Base-by-base conservation (phyloP, 2,888 invertebrate species). In the Chrysolina haemoptera region DNA sequence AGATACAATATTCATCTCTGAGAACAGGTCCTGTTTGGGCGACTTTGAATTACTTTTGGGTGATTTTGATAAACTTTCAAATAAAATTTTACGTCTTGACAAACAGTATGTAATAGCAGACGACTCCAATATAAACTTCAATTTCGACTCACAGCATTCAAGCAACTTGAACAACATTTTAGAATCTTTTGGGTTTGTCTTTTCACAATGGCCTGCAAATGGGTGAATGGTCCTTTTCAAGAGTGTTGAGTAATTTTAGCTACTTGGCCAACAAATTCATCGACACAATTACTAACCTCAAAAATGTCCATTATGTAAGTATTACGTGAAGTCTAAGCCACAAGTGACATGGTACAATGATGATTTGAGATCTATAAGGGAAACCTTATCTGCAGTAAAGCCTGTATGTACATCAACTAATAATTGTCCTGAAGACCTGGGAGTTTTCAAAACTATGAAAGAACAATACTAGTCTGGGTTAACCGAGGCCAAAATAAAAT, bases 381-480 rank as follows among this genome's bases (percentile, higher is more conserved):
- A 50, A 14, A 50, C 1, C 16, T 50, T 50, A 50, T 50, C 50
- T 50, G 50, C 50, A 16, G 50, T 50, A 43, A 43, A 8, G 1
- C 2, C 2, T 43, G 43, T 43, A 43, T 43, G 14, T 43, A 8
- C 43, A 43, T 1, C 1, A 50, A 50, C 50, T 16, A 50, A 50
- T 16, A 50, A 50, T 50, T 50, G 50, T 50, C 50, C 50, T 50
- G 18, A 50, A 50, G 50, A 50, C 50, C 50, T 18, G 50, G 50
- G 1, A 50, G 50, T 50, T 50, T 50, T 18, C n/a, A 10, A 18
- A 50, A 50, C 18, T 16, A 50, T 50, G 50, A 50, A 18, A 50
- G 18, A 16, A 50, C 50, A 50, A 50, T 16, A 50, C 18, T 18
- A 18, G 1, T 50, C 50, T 50, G 50, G 18, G 8, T 50, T 50